These are phyloP conservation scores for Thymallus thymallus DNA, from an alignment of 2,113 vertebrate genomes.

Conservation along the genomic window DNA sequence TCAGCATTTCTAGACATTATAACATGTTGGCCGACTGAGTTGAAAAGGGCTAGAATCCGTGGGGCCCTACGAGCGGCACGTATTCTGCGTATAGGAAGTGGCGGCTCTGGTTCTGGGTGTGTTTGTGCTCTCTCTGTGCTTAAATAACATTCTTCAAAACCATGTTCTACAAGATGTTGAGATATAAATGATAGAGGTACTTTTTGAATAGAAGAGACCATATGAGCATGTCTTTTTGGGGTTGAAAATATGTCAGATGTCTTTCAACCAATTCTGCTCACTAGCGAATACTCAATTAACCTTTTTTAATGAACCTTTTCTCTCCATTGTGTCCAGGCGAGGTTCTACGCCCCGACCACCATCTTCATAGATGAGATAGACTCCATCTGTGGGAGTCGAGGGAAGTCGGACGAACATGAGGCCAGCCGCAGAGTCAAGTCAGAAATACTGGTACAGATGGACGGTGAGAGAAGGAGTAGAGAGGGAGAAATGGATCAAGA, in stretches of 20 bases:
- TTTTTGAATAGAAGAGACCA: no score
- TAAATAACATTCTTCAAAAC: no score
- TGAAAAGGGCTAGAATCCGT: no score
- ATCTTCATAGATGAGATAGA: slow-evolving; percentile 99
- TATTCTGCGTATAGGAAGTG: neutral
- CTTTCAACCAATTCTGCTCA: no score
- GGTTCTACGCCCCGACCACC: slow-evolving; percentile 95
- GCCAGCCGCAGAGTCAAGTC: slow-evolving; percentile 95
- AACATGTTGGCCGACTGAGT: no score
- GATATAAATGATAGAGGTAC: no score
- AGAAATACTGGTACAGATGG: slow-evolving; percentile 96
- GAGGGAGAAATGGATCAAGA: neutral
- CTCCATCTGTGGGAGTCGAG: slow-evolving; percentile 94
- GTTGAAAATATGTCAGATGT: no score
- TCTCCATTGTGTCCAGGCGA: slow-evolving; percentile 74
- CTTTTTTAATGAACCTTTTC: neutral
- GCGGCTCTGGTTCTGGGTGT: slow-evolving; percentile 2
- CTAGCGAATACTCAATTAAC: neutral
- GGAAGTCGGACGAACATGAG: slow-evolving; percentile 95
- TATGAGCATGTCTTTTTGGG: no score
- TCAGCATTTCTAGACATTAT: no score
- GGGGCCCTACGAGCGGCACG: no score
- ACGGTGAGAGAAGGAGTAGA: slow-evolving; percentile 74
- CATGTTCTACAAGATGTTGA: no score
- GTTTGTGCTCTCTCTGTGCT: neutral